Conservation (phyloP, 2,113 vertebrate species). For the Aplodontia rufa region DNA sequence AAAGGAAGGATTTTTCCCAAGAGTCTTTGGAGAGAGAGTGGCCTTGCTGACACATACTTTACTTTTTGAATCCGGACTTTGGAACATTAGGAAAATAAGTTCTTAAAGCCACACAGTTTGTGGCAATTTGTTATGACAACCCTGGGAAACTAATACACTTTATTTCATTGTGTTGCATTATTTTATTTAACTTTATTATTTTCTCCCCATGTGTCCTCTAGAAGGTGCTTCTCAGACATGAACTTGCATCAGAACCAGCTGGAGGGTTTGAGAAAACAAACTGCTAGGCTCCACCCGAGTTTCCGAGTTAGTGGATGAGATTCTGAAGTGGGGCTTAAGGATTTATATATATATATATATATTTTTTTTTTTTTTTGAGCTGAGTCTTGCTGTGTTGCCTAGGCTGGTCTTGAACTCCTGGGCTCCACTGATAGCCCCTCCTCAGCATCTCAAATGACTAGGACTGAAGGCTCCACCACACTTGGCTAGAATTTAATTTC, state of each 20-base stretch:
- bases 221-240: not conserved
- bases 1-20: not conserved
- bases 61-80: not conserved
- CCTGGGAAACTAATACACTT: no score
- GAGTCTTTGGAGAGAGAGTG: not conserved
- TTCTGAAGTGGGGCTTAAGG: not conserved
- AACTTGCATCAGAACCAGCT: not conserved
- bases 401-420: not conserved
- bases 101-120: not conserved
- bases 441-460: no score
- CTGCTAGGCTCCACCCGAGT: not conserved
- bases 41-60: not conserved
- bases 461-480: no score
- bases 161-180: no score
- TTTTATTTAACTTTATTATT: no score
- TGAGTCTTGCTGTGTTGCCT: no score
- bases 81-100: not conserved
- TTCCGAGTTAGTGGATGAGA: not conserved
- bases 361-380: no score
- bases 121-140: no score
- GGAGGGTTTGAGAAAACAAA: not conserved
- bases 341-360: no score
- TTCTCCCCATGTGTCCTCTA: not conserved
- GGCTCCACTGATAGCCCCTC: no score
- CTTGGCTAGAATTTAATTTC: not conserved